Conservation (phyloP, 2,797 vertebrate genomes). For the Chromis chromis region DNA sequence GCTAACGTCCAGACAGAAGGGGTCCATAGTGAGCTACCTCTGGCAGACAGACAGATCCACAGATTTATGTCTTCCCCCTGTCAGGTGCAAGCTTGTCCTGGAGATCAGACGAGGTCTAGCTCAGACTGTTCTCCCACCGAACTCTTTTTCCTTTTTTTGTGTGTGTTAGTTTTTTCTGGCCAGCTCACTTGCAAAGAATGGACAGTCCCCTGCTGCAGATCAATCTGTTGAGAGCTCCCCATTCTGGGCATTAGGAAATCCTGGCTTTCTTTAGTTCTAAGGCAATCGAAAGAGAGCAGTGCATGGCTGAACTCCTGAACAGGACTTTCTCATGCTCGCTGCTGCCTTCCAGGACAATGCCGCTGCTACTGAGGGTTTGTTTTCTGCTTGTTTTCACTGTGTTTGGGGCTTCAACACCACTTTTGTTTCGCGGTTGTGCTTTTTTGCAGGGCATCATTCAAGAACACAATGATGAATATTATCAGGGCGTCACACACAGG, state of each 20-base stretch:
- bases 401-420: constrained; percentile 60
- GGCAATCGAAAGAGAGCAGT: constrained; percentile 71
- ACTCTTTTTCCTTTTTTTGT: constrained; percentile 36
- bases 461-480: constrained; percentile 68
- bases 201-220: constrained; percentile 84
- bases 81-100: constrained; percentile 55
- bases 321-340: constrained; percentile 83
- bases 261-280: constrained; percentile 85
- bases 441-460: constrained; percentile 54
- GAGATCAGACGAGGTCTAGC: constrained; percentile 46
- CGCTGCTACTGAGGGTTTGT: constrained; percentile 49
- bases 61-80: constrained; percentile 53
- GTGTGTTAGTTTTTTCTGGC: neutral
- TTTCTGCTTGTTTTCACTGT: constrained; percentile 63
- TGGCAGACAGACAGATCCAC: constrained; percentile 46
- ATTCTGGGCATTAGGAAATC: constrained; percentile 87
- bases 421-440: constrained; percentile 53
- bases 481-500: constrained; percentile 60
- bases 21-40: constrained; percentile 71
- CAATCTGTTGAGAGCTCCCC: constrained; percentile 86
- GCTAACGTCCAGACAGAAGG: constrained; percentile 76
- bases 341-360: constrained; percentile 79
- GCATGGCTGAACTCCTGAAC: constrained; percentile 73
- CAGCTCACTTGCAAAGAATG: constrained; percentile 77
- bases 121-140: constrained; percentile 56